Base-by-base conservation (phyloP, 2,797 vertebrate genomes). In the Myotis myotis region DNA sequence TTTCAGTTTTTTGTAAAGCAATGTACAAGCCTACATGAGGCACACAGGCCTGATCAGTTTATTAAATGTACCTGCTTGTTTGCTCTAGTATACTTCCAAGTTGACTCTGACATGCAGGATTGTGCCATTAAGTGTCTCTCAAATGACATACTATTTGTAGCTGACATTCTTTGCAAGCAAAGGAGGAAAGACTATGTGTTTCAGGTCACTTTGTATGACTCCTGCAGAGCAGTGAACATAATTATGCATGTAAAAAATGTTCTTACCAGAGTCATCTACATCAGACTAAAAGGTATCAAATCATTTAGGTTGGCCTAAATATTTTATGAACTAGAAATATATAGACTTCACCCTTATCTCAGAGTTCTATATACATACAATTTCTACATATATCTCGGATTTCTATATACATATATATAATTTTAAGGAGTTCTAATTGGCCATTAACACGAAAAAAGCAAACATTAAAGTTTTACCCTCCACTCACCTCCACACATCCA, bases 301-400 rank as follows among this genome's bases (percentile, higher is more conserved):
- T 93, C 33, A 83, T 30, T 66, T 60, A 74, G 76, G 44, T 49
- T 92, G 47, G 28, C 23, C 36, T 78, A 96, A 95, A 82, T 47
- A 95, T 74, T 90, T 82, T 55, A 92, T 16, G 74, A 93, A 89
- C 22, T 87, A 5, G 28, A 76, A 28, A 91, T 71, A 22, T 19
- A 60, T 0, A 49, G 25, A 75, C 92, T 12, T 55, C 1, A 86
- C 1, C 25, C n/a, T 87, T 88, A 82, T 33, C 47, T 87, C 44
- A 57, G 12, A 91, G n/a, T 92, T 82, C 22, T 13, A 84, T 30
- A 41, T 36, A 86, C 6, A 89, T 74, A 36, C 36, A 68, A 75
- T 90, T 47, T 79, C 60, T 30, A 30, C 60, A 62, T 30, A 62
- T 30, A 30, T 13, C 28, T 30, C 28, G 15, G 5, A 30, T 62